Conservation (phyloP, 2,888 invertebrate genomes). For the Lomographa bimaculata region DNA sequence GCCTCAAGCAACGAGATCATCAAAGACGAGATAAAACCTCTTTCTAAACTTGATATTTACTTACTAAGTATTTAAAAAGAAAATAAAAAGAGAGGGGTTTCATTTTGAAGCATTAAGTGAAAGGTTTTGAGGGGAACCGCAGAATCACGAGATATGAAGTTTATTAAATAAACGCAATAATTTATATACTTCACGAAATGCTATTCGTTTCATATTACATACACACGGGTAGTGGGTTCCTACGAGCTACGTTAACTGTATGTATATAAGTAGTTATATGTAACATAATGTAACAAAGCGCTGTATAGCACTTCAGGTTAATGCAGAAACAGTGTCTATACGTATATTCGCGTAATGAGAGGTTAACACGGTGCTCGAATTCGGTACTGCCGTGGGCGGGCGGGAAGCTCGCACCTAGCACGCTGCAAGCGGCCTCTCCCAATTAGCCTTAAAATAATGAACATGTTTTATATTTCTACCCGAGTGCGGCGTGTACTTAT, state of each 20-base stretch:
- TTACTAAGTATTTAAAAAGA: conserved; percentile 49
- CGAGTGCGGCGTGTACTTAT: conserved; percentile 77
- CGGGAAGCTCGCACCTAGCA: conserved; percentile 69
- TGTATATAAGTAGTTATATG: no score
- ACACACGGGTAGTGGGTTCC: neutral
- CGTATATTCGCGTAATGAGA: conserved; percentile 69
- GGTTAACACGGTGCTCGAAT: conserved; percentile 66
- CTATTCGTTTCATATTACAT: no score
- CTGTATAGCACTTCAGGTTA: conserved; percentile 66
- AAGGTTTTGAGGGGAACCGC: neutral
- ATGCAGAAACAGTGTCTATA: conserved; percentile 78
- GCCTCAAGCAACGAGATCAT: conserved; percentile 71
- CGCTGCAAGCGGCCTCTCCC: conserved; percentile 79
- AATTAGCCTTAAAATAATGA: conserved; percentile 84
- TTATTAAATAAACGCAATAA: no score
- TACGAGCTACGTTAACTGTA: no score
- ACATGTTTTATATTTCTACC: conserved; percentile 83
- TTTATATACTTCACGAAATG: no score
- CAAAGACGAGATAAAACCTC: conserved; percentile 65
- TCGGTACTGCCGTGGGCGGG: conserved; percentile 77
- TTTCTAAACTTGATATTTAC: conserved; percentile 61
- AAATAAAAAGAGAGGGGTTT: conserved; percentile 37
- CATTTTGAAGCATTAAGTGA: conserved; percentile 10
- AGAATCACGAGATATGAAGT: neutral
- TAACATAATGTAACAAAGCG: conserved; percentile 50